Evolutionary conservation across 2,888 invertebrate genomes (phyloP).

Genomic region (Phytoseiulus persimilis): DNA sequence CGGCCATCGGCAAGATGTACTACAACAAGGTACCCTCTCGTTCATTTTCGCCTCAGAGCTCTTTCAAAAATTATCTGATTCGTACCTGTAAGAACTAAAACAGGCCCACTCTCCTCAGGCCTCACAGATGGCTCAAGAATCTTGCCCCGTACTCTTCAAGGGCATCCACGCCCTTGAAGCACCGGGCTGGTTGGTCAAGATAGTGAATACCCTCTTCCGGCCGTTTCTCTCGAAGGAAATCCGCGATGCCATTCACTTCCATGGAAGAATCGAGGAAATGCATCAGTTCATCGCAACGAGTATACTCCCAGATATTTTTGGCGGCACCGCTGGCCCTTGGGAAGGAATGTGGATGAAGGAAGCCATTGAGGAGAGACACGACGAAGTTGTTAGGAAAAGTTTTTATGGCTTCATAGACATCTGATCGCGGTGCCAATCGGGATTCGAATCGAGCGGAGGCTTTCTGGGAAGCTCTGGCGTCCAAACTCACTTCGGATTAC

Average conservation of each 20-base stretch:
- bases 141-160: background rate
- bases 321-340: background rate
- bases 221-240: background rate
- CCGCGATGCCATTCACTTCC: background rate
- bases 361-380: background rate
- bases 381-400: background rate
- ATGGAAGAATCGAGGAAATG: background rate
- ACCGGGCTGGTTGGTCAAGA: background rate
- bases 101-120: no score
- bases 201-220: background rate
- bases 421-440: background rate
- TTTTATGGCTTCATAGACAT: background rate
- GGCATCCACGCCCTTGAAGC: background rate
- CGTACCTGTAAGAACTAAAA: no score
- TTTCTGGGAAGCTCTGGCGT: no score
- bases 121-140: background rate
- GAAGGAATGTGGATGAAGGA: background rate
- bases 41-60: no score
- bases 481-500: no score
- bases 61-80: no score
- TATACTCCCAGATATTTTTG: background rate
- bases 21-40: background rate
- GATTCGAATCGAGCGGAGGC: background rate
- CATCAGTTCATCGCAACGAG: background rate
- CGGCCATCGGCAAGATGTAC: background rate